A percentile compares a stretch with the other conserved stretches of the same genome.
These are phyloP conservation scores for Scelioninae gen. 1 DNA, from an alignment of 2,888 invertebrate species.

Conservation along the genomic window DNA sequence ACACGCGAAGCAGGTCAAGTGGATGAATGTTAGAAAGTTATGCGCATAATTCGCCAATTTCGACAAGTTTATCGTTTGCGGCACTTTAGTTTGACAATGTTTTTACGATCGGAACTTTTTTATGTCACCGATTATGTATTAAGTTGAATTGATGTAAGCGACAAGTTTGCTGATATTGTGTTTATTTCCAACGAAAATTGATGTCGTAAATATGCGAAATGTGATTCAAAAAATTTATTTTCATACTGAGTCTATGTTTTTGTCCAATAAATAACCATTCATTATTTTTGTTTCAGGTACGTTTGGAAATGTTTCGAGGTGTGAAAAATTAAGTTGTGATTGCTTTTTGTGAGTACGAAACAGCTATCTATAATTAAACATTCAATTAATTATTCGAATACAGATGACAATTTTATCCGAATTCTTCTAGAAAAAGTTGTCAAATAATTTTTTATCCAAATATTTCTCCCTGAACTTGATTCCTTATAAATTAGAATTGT, in stretches of 20 bases:
- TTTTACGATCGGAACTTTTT: constrained; percentile 52
- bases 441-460: not conserved
- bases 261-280: not conserved
- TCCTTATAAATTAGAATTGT: not conserved
- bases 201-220: constrained; percentile 14
- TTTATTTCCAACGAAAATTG: constrained; percentile 30
- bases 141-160: constrained; percentile 42
- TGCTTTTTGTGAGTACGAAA: constrained; percentile 16
- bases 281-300: constrained; percentile 48
- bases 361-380: not conserved
- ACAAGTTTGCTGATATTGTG: constrained; percentile 33
- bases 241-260: not conserved
- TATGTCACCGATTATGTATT: constrained; percentile 47
- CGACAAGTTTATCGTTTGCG: constrained; percentile 41
- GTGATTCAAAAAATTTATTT: constrained; percentile 14
- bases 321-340: not conserved
- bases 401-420: not conserved
- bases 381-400: not conserved
- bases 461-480: not conserved
- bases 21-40: constrained; percentile 65
- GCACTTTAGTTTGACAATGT: constrained; percentile 47
- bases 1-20: constrained; percentile 52
- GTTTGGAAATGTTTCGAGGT: not conserved
- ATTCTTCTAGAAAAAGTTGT: not conserved
- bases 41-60: constrained; percentile 55